phyloP scores from a whole-genome alignment of 2,888 invertebrate species.

The Poecilobothrus nobilitatus region DNA sequence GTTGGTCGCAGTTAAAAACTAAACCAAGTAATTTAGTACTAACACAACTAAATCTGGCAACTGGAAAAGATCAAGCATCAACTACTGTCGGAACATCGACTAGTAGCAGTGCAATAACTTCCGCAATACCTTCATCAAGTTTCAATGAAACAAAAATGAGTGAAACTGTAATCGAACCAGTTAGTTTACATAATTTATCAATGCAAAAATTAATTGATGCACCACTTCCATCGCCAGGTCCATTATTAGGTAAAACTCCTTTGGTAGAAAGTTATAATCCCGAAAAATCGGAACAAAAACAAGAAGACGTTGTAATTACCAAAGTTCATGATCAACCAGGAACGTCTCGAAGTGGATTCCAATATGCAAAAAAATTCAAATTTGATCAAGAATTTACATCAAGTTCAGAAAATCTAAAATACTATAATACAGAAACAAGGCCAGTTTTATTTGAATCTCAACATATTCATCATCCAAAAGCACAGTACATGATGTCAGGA shows the following conservation, averaged over 20 bases:
- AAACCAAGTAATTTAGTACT: constrained; percentile 54
- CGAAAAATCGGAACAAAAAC: constrained; percentile 28
- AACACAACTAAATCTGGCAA: constrained; percentile 36
- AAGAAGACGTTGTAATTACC: constrained; percentile 37
- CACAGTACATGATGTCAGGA: constrained; percentile 22
- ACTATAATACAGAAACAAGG: neutral
- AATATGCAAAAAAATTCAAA: constrained; percentile 16
- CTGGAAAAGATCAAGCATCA: constrained; percentile 25
- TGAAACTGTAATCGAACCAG: constrained; percentile 13
- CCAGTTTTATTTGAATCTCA: neutral
- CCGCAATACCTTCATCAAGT: constrained; percentile 14
- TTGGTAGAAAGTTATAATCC: constrained; percentile 59
- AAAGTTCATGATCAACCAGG: constrained; percentile 39
- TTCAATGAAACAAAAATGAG: constrained; percentile 16
- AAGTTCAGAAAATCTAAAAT: neutral
- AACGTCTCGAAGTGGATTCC: neutral
- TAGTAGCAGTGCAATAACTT: constrained; percentile 14
- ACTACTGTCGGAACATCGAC: constrained; percentile 17
- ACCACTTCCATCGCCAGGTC: constrained; percentile 73
- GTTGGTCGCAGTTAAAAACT: constrained; percentile 42
- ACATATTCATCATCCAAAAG: constrained; percentile 11
- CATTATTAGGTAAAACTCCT: constrained; percentile 70
- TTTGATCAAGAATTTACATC: constrained; percentile 15
- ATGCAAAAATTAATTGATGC: constrained; percentile 46
- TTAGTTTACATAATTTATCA: constrained; percentile 15